These are phyloP conservation scores for Tuberolachnus salignus DNA, from an alignment of 2,888 invertebrate species.

Conservation along the genomic window DNA sequence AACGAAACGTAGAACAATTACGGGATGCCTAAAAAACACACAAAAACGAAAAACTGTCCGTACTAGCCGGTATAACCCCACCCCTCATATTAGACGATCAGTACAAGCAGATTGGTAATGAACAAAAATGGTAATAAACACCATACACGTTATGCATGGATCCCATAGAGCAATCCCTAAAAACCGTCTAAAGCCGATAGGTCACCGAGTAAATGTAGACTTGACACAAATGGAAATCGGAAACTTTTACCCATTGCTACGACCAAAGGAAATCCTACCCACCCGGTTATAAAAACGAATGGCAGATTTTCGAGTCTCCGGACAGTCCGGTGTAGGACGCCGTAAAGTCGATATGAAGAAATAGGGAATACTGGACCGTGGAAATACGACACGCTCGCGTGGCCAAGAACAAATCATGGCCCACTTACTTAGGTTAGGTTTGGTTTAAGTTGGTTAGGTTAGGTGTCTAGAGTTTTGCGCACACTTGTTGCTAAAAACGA, in stretches of 20 bases:
- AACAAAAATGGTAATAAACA: neutral
- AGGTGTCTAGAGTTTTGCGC: neutral
- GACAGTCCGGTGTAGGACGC: neutral
- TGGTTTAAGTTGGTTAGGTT: no score
- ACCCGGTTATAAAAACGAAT: neutral
- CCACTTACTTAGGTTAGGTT: neutral
- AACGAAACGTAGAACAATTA: neutral
- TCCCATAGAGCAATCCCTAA: no score
- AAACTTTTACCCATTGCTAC: no score
- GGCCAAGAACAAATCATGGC: neutral
- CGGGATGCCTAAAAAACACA: neutral
- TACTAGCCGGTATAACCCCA: neutral
- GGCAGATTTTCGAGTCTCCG: neutral
- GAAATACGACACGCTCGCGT: neutral
- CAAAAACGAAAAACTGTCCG: neutral
- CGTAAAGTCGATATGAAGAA: neutral
- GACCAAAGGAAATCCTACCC: no score
- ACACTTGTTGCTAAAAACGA: no score
- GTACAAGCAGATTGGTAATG: neutral
- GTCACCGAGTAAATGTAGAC: no score
- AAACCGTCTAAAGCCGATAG: no score
- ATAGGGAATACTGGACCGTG: neutral
- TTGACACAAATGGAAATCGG: no score
- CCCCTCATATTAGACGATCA: conserved; percentile 53
- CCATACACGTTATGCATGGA: neutral